These are phyloP conservation scores for Platysteira castanea DNA, from an alignment of 2,113 vertebrate species.

Conservation along the genomic window DNA sequence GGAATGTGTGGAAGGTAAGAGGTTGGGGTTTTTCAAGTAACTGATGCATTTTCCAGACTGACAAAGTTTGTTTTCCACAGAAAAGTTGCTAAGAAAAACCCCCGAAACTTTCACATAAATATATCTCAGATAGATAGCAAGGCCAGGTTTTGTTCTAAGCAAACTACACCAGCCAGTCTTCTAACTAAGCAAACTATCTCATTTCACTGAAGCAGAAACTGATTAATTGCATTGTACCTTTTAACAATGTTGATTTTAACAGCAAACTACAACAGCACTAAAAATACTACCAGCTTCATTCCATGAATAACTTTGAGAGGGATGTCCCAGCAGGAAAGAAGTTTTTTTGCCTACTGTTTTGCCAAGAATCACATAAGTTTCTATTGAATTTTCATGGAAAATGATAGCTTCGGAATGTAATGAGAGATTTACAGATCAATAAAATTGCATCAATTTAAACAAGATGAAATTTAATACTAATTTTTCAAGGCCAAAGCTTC, in stretches of 20 bases:
- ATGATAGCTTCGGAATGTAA: neutral
- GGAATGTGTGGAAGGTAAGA: neutral
- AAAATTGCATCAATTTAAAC: neutral
- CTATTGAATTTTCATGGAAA: neutral
- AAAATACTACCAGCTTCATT: neutral
- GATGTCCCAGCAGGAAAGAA: neutral
- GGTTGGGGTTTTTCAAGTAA: neutral
- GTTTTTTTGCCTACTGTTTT: neutral
- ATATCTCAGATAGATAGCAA: neutral
- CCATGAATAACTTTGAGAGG: neutral
- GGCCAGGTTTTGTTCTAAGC: neutral
- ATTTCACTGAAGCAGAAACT: neutral
- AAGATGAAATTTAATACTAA: neutral
- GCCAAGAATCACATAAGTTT: neutral
- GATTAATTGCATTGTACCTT: neutral
- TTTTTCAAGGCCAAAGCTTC: neutral
- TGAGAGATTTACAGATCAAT: neutral
- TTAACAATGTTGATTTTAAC: neutral
- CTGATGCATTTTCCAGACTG: neutral
- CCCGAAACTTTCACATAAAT: accelerated
- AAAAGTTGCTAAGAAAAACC: neutral
- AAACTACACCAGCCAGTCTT: neutral
- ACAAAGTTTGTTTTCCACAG: neutral
- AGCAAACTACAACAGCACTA: neutral
- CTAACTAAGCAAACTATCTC: neutral